Conservation (phyloP, 2,888 invertebrate species). For the Melanostoma mellinum region DNA sequence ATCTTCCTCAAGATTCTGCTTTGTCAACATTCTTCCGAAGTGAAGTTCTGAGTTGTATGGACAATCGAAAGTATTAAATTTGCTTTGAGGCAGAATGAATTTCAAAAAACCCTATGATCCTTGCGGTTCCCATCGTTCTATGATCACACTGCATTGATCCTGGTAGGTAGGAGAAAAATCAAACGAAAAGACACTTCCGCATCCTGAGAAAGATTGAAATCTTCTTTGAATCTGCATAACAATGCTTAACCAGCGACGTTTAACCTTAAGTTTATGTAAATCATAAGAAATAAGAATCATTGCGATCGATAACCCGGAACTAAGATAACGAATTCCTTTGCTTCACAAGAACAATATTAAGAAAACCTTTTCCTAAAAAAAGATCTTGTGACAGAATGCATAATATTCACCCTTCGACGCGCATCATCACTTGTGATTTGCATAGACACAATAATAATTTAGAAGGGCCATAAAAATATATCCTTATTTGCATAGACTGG, state of each 20-base stretch:
- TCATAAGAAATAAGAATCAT: conserved; percentile 40
- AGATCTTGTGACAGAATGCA: conserved; percentile 30
- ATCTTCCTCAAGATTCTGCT: too few relatives aligned
- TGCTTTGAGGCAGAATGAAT: too few relatives aligned
- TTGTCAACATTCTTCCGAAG: too few relatives aligned
- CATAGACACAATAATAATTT: conserved; percentile 64
- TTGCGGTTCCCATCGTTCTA: too few relatives aligned
- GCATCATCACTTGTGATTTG: conserved; percentile 53
- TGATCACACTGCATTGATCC: neutral
- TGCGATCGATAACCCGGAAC: conserved; percentile 69
- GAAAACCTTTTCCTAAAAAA: neutral
- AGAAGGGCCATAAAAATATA: conserved; percentile 48
- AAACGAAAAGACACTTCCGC: conserved; percentile 38
- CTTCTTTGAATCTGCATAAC: conserved; percentile 52
- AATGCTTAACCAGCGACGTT: conserved; percentile 59
- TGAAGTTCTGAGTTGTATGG: too few relatives aligned
- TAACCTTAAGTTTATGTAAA: conserved; percentile 57
- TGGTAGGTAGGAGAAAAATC: neutral
- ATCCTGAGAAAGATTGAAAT: conserved; percentile 38
- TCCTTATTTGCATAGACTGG: conserved; percentile 43
- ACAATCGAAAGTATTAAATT: too few relatives aligned
- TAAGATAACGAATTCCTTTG: conserved; percentile 39
- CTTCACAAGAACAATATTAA: neutral
- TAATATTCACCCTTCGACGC: conserved; percentile 50
- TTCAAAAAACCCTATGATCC: too few relatives aligned